Evolutionary conservation across 1,140 invertebrate genomes (phyloP), one percentile per base, ranked within the genome.

Genomic region (Portunus trituberculatus): DNA sequence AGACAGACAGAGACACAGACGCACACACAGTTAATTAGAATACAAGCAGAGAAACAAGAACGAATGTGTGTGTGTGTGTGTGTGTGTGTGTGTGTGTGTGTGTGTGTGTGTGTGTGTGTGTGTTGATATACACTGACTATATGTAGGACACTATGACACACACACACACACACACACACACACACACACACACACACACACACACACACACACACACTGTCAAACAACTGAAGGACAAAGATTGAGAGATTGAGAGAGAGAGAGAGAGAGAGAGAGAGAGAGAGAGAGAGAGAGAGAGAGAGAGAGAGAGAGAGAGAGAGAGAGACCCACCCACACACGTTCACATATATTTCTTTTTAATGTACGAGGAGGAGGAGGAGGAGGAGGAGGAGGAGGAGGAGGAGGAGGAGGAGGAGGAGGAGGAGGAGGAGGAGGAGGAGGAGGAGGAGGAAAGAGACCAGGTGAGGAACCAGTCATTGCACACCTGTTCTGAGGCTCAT

Each of bases 31-130:
- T 39, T 39, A 39, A 39, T 39, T 6, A 6, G 39, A 39, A 39
- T 6, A 39, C 39, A 39, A 39, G 39, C 39, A 39, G 39, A 6
- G 39, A 39, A 39, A 6, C 39, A 39, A 39, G 39, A 39, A 39
- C 39, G 39, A 39, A 39, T 39, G 83, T 86, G 83, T 86, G 45
- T 39, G 86, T 88, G 86, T 88, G 86, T 88, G 86, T 88, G 86
- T 88, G 86, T 88, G 86, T 88, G 86, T 88, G 28, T 86, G 32
- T 86, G 28, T 31, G 83, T 86, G 32, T 39, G 86, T 88, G 86
- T 88, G 86, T 88, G 86, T 88, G 86, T 88, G 86, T 88, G 86
- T 46, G 45, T 88, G 86, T 88, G 32, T 76, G 67, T 76, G 67
- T 76, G 20, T 76, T 76, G n/a, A 20, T 7, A 59, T 59, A 59